Base-by-base conservation (phyloP, 1,140 invertebrate genomes). In the Aradophagus sp. region DNA sequence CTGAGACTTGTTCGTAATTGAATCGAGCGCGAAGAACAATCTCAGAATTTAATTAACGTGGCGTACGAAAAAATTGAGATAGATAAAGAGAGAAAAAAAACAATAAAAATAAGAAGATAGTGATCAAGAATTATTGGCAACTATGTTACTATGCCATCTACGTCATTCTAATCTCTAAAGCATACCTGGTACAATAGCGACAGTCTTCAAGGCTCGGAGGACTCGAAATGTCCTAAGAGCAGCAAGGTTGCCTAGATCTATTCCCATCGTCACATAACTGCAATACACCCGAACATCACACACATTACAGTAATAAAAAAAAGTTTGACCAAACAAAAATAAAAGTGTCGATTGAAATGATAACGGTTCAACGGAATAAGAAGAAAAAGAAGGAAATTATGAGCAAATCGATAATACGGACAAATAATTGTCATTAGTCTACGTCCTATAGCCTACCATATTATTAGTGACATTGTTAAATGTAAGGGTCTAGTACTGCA, bases 261-360 rank as follows among this genome's bases (percentile, higher is more conserved):
- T 95, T 87, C 95, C 94, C 95, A 98, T 97, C 86, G 97, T 99
- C 88, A 98, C 92, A 91, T 99, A 99, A 91, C 97, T 98, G 92
- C 70, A 90, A 90, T 86, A 86, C 84, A 86, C 82, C 84, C 83
- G 82, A 86, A 85, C 82, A 84, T 85, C 78, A 85, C 81, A 86
- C 77, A 85, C 79, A 85, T 84, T 86, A 86, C 85, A 86, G 80
- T 84, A 80, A 80, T 83, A 83, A 81, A 75, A 81, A 78, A 80
- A 77, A 6, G 3, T 52, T 26, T 47, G 67, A 42, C 50, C 38
- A 47, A 68, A 58, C 41, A 52, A 59, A 39, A 52, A 8, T 12
- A 34, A 27, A 39, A 53, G 8, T 45, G 65, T 53, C 58, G 48
- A 53, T 62, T 56, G 16, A 50, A 73, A 67, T 65, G 13, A 66